Conservation (phyloP, 2,113 vertebrate genomes). For the Sinocyclocheilus anophthalmus region DNA sequence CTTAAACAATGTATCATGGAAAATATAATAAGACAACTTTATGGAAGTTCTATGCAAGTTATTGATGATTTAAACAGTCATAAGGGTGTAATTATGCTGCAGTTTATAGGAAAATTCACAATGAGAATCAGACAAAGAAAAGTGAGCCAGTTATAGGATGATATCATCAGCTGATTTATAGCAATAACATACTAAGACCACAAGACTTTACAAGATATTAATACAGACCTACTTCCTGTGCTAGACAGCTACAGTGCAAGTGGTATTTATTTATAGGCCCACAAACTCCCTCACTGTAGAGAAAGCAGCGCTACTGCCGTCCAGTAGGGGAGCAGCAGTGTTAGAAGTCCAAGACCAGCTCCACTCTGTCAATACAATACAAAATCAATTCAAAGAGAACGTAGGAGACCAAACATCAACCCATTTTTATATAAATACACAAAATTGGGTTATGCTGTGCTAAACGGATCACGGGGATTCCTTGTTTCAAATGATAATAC, state of each 20-base stretch:
- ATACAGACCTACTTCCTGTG: conserved; percentile 37
- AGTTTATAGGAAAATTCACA: neutral
- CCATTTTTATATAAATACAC: conserved; percentile 53
- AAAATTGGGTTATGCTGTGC: neutral
- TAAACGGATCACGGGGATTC: neutral
- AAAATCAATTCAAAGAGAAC: conserved; percentile 26
- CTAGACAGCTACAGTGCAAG: conserved; percentile 41
- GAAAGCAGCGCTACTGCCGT: conserved; percentile 21
- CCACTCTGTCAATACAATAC: conserved; percentile 6
- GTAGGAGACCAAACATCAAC: neutral
- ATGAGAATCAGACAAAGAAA: neutral
- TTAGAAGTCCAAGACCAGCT: neutral
- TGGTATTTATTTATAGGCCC: conserved; percentile 49
- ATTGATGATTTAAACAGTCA: neutral
- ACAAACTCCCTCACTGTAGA: neutral
- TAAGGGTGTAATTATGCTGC: neutral
- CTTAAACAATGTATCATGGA: neutral
- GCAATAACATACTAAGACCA: conserved; percentile 37
- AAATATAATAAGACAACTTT: neutral
- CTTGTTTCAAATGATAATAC: neutral
- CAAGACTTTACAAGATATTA: conserved; percentile 48
- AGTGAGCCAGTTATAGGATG: conserved; percentile 15
- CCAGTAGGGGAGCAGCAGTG: conserved; percentile 52
- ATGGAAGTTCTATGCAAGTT: neutral
- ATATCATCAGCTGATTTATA: conserved; percentile 23